Evolutionary conservation across 2,888 invertebrate species (phyloP), one percentile per base, ranked within the genome.

Genomic region (Horisme vitalbata): DNA sequence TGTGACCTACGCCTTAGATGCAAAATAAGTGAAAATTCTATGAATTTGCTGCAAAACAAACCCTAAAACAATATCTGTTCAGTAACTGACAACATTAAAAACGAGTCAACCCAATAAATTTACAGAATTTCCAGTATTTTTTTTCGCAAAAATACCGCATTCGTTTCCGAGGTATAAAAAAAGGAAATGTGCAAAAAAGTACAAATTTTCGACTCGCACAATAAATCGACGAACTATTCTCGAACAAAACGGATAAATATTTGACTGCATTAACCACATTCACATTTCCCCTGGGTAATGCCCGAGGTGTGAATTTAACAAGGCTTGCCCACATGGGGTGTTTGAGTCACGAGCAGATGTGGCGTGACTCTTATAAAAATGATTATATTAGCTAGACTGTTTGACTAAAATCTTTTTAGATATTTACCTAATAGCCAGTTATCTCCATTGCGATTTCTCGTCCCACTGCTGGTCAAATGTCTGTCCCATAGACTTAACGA

Each of bases 181-280:
- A 33, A 30, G 14, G 2, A 43, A 43, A 41, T n/a, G 8, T 9
- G 27, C n/a, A 6, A 35, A 35, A 30, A 43, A 32, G 7, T 45
- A 12, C 21, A 15, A 28, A 38, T 9, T 28, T 37, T 18, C 27
- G 27, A 30, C 38, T 14, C 23, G 18, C 18, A 30, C 38, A 30
- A 47, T 32, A 47, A 41, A 47, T 46, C 34, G 31, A 35, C 26
- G 26, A 41, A 47, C 41, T 41, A 47, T 39, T 38, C 28, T 20
- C 23, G 10, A 45, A 33, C 45, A 39, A 38, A 44, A 34, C 33
- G 28, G 11, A 39, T 53, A 53, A 50, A 53, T 53, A 50, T 53
- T 50, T 53, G 39, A 46, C 43, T 33, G 46, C 38, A 53, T 44
- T 49, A 50, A 34, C 39, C 36, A 12, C 30, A 23, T 33, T 21